Percentiles rank a stretch among this genome's conserved stretches.
phyloP scores from a whole-genome alignment of 1,140 invertebrate species.

The Danaus melanippus region DNA sequence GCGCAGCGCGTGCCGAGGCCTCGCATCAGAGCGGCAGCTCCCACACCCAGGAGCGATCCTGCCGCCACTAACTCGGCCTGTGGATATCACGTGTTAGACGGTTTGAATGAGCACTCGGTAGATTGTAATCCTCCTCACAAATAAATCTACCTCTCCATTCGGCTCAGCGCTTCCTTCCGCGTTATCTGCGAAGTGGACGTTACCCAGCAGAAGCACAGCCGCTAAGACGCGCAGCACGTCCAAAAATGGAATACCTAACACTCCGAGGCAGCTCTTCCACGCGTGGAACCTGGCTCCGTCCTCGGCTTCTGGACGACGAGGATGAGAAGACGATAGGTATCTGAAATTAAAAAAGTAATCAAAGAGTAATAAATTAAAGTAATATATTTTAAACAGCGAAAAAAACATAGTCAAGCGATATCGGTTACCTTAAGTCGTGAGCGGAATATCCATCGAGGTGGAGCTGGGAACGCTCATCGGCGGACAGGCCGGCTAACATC shows the following conservation, averaged over 20 bases:
- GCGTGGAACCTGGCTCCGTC: conserved; percentile 78
- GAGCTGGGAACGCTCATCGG: conserved; percentile 89
- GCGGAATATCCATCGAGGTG: conserved; percentile 88
- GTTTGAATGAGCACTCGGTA: background rate
- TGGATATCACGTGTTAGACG: background rate
- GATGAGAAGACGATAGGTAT: conserved; percentile 75
- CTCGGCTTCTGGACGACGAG: conserved; percentile 66
- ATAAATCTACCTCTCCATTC: conserved; percentile 20
- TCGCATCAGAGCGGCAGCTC: conserved; percentile 86
- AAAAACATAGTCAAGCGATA: background rate
- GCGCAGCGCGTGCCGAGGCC: conserved; percentile 90
- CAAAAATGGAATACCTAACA: conserved; percentile 93
- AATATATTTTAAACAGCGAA: background rate
- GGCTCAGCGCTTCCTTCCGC: conserved; percentile 64
- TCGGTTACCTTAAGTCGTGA: conserved; percentile 77
- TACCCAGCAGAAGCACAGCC: conserved; percentile 91
- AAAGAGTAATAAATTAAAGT: too few species aligned
- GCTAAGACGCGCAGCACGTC: conserved; percentile 94
- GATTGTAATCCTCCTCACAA: background rate
- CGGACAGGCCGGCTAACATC: conserved; percentile 90
- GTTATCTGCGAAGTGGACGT: conserved; percentile 89
- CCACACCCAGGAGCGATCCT: conserved; percentile 57
- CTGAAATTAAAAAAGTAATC: background rate
- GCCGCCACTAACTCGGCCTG: conserved; percentile 26
- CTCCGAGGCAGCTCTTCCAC: conserved; percentile 91